Percentiles rank a stretch among this genome's conserved stretches.
Evolutionary conservation across 2,797 vertebrate genomes (phyloP).

Genomic region (Knipowitschia caucasica): DNA sequence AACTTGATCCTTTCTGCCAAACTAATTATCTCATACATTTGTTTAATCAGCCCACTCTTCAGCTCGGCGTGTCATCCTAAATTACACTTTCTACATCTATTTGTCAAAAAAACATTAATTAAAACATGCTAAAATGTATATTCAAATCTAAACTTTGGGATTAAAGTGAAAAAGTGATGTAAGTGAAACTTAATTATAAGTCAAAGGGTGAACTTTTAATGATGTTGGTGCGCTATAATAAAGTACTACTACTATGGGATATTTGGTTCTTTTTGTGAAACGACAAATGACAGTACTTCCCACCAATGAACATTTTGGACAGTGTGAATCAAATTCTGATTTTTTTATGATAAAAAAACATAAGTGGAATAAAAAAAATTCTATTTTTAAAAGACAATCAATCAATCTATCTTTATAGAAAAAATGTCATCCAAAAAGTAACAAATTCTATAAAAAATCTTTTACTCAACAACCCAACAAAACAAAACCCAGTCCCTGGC

Average conservation of each 20-base stretch:
- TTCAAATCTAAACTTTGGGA: not conserved
- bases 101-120: not conserved
- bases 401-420: too few species aligned
- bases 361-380: too few species aligned
- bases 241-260: not conserved
- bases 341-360: too few species aligned
- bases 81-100: constrained; percentile 1
- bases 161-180: not conserved
- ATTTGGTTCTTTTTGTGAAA: constrained; percentile 1
- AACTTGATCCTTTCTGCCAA: not conserved
- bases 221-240: not conserved
- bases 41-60: not conserved
- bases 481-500: too few species aligned
- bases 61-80: not conserved
- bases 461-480: too few species aligned
- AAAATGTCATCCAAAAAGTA: too few species aligned
- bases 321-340: too few species aligned
- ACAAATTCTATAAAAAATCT: too few species aligned
- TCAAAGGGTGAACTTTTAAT: constrained; percentile 5
- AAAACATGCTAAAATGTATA: not conserved
- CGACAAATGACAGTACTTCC: constrained; percentile 27
- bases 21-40: not conserved
- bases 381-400: too few species aligned
- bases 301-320: constrained; percentile 43
- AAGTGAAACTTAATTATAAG: not conserved